Percentiles rank a stretch among this genome's conserved stretches.
Conservation (phyloP, 2,888 invertebrate species). For the Macrosiphum euphorbiae region DNA sequence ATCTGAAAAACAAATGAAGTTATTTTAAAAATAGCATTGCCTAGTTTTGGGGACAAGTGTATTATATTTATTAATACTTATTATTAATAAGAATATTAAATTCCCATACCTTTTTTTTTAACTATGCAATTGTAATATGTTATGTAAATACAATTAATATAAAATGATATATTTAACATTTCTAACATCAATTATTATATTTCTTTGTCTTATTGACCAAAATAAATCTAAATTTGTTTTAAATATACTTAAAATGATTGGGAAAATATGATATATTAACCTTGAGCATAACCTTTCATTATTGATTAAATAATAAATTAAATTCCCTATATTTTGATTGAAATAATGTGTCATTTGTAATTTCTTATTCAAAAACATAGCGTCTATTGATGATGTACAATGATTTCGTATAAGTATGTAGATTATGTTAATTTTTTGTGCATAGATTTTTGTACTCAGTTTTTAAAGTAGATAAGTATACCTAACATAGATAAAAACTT, state of each 20-base stretch:
- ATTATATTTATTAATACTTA: neutral
- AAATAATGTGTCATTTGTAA: neutral
- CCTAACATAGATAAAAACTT: neutral
- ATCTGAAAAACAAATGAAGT: constrained; percentile 36
- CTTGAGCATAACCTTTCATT: neutral
- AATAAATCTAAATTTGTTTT: neutral
- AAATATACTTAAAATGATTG: neutral
- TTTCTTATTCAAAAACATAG: neutral
- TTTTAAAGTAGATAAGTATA: neutral
- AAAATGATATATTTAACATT: neutral
- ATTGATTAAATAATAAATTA: neutral
- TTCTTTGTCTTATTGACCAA: too few species aligned
- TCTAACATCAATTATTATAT: neutral
- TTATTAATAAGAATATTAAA: too few species aligned
- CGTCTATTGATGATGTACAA: neutral
- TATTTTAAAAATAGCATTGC: neutral
- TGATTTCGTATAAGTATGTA: neutral
- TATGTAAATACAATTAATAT: neutral
- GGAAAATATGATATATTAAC: neutral
- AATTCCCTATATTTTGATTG: too few species aligned
- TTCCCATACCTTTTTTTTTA: too few species aligned
- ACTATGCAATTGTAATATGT: too few species aligned
- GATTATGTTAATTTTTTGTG: too few species aligned
- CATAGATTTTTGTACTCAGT: neutral
- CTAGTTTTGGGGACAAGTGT: neutral